Evolutionary conservation across 2,113 vertebrate genomes (phyloP).

Genomic region (Oxygymnocypris stewartii): DNA sequence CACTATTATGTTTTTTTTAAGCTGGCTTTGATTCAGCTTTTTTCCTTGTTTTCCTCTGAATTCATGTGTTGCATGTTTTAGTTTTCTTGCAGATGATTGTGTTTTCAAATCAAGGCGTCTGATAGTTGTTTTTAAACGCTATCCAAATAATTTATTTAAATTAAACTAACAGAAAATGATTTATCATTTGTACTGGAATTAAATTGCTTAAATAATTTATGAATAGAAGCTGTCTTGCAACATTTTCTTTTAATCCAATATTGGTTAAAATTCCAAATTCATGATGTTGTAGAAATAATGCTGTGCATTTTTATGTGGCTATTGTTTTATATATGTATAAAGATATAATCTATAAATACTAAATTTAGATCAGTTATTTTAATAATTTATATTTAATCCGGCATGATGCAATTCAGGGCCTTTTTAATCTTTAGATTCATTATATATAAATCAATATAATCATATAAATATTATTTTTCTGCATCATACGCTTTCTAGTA

Average conservation of each 20-base stretch:
- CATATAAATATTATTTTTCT: neutral
- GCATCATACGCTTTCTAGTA: neutral
- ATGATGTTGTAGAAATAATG: neutral
- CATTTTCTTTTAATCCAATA: neutral
- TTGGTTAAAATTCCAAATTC: neutral
- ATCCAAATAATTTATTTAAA: no score
- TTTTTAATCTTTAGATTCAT: neutral
- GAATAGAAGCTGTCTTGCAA: neutral
- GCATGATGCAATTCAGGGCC: neutral
- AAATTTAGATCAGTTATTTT: neutral
- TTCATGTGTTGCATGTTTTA: conserved; percentile 65
- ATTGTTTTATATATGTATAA: neutral
- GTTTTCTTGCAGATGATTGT: conserved; percentile 54
- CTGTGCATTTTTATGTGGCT: neutral
- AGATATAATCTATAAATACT: neutral
- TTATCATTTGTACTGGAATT: neutral
- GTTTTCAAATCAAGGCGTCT: conserved; percentile 38
- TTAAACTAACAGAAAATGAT: neutral
- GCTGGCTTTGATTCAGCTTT: conserved; percentile 48
- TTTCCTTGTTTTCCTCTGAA: conserved; percentile 60
- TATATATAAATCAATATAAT: neutral
- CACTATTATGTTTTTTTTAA: conserved; percentile 72
- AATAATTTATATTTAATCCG: neutral
- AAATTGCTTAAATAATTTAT: neutral
- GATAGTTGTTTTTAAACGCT: conserved; percentile 30